Evolutionary conservation across 2,797 vertebrate species (phyloP).

Genomic region (Cuculus canorus): DNA sequence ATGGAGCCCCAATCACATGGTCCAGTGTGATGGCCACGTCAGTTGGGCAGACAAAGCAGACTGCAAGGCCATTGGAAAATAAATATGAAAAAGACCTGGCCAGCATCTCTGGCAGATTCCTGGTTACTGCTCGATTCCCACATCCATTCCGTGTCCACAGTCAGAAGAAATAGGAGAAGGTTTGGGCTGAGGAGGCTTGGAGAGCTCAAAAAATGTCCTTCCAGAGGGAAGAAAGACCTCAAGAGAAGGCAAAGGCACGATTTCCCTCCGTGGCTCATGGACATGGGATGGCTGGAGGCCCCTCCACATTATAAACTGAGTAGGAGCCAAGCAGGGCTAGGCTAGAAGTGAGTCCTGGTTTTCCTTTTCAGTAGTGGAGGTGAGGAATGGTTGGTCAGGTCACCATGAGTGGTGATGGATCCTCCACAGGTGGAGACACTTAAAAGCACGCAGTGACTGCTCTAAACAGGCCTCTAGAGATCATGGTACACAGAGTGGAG

Average conservation of each 20-base stretch:
- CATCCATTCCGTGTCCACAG: accelerated
- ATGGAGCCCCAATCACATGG: not conserved
- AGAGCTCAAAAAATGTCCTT: not conserved
- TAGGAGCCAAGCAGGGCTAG: not conserved
- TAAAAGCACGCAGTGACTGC: not conserved
- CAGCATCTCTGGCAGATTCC: not conserved
- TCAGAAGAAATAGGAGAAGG: not conserved
- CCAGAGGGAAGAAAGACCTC: not conserved
- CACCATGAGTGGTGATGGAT: not conserved
- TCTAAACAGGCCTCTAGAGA: accelerated
- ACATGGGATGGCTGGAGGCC: not conserved
- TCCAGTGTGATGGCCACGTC: accelerated
- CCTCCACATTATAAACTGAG: accelerated
- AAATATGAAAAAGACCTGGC: accelerated
- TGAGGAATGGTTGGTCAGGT: not conserved
- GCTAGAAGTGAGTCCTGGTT: not conserved
- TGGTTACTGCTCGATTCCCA: not conserved
- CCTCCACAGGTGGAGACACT: not conserved
- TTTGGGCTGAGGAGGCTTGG: not conserved
- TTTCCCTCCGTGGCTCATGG: accelerated
- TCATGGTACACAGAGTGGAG: accelerated
- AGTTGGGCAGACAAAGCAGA: not conserved
- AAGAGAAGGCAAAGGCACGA: not conserved
- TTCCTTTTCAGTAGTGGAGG: not conserved
- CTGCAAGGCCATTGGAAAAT: not conserved